Evolutionary conservation across 2,797 vertebrate species (phyloP).

Genomic region (Tarsius wallacei): DNA sequence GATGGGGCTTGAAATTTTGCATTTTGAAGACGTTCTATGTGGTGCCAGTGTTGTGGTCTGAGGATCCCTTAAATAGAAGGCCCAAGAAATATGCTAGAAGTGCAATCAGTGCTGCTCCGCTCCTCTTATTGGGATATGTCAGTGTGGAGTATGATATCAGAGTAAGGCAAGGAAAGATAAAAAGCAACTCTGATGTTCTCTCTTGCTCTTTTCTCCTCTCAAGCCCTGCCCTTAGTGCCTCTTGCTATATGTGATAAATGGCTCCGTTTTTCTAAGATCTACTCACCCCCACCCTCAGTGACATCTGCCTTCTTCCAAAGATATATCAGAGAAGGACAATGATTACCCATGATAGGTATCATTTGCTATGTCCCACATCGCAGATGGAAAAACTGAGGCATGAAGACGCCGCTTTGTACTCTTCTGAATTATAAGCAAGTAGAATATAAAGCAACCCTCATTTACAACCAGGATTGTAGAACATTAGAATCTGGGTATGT

Average conservation of each 20-base stretch:
- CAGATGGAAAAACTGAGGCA: slow-evolving; percentile 74
- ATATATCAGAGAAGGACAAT: slow-evolving; percentile 42
- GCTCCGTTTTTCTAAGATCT: slow-evolving; percentile 63
- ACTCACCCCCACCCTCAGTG: slow-evolving; percentile 64
- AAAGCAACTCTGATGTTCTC: not conserved
- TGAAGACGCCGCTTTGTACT: not conserved
- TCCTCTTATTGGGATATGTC: not conserved
- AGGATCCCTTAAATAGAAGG: not conserved
- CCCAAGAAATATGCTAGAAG: not conserved
- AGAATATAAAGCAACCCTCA: not conserved
- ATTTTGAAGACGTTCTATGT: slow-evolving; percentile 13
- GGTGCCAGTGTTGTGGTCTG: not conserved
- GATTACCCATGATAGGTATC: slow-evolving; percentile 56
- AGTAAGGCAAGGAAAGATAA: not conserved
- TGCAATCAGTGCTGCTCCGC: not conserved
- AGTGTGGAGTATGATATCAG: not conserved
- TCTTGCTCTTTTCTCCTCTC: slow-evolving; percentile 13
- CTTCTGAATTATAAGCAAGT: not conserved
- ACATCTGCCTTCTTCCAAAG: slow-evolving; percentile 78
- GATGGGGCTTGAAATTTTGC: not conserved
- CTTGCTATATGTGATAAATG: slow-evolving; percentile 60
- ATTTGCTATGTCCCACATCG: slow-evolving; percentile 38
- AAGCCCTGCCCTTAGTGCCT: slow-evolving; percentile 1
- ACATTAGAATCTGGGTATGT: not conserved
- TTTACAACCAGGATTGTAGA: no score